A percentile compares a stretch with the other conserved stretches of the same genome.
Evolutionary conservation across 1,140 invertebrate species (phyloP).

Genomic region (Leptonema lineaticorne): DNA sequence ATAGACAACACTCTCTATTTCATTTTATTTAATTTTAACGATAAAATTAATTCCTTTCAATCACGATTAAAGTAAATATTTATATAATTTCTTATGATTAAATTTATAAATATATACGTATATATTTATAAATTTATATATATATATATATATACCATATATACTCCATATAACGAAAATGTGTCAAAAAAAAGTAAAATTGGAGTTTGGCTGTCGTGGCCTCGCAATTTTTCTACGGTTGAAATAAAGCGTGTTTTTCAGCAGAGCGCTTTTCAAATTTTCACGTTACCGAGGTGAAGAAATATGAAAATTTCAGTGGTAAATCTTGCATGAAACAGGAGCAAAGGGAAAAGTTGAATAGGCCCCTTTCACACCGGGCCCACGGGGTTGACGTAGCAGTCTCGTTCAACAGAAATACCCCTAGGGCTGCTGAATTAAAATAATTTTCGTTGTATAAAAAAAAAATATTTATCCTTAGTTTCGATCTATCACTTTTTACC

Average conservation of each 20-base stretch:
- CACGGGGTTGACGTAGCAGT: background rate
- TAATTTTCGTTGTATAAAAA: too few relatives aligned
- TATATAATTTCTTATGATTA: background rate
- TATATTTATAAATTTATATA: background rate
- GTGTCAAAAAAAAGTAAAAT: too few relatives aligned
- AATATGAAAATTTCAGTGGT: slow-evolving; percentile 22
- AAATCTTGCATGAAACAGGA: slow-evolving; percentile 19
- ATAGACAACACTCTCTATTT: too few relatives aligned
- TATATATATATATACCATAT: background rate
- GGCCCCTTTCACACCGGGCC: slow-evolving; percentile 5
- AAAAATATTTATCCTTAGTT: too few relatives aligned
- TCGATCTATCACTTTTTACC: too few relatives aligned
- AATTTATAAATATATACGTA: background rate
- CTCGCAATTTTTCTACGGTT: slow-evolving; percentile 6
- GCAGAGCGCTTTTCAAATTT: slow-evolving; percentile 14
- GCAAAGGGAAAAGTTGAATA: slow-evolving; percentile 17
- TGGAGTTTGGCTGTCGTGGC: too few relatives aligned
- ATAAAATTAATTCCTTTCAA: too few relatives aligned
- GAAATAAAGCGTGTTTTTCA: slow-evolving; percentile 15
- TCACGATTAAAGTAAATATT: too few relatives aligned
- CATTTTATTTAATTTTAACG: too few relatives aligned
- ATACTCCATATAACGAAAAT: too few relatives aligned
- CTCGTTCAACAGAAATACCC: too few relatives aligned
- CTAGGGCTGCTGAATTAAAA: too few relatives aligned
- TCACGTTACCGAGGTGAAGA: slow-evolving; percentile 9